Evolutionary conservation across 1,140 invertebrate genomes (phyloP).

Genomic region (Lepidurus packardi): DNA sequence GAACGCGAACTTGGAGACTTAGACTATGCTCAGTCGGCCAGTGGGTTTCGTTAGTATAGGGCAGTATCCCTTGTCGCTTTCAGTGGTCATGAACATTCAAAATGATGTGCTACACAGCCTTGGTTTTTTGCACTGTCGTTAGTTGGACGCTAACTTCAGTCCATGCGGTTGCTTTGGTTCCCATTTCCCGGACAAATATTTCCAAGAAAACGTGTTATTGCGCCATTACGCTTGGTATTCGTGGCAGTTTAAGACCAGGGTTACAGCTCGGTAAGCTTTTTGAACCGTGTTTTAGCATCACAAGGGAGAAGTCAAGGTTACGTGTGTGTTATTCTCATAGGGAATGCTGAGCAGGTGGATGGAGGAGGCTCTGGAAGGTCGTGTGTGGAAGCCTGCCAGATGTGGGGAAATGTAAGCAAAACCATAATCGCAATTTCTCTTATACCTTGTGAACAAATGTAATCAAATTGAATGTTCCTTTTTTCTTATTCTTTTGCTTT

Average conservation of each 20-base stretch:
- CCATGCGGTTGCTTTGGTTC: not conserved
- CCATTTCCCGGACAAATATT: not conserved
- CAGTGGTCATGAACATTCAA: conserved; percentile 11
- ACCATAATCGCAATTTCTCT: not conserved
- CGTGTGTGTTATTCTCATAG: not conserved
- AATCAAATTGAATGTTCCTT: not conserved
- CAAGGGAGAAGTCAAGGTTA: not conserved
- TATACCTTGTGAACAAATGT: not conserved
- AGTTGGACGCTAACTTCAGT: not conserved
- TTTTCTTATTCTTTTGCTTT: not conserved
- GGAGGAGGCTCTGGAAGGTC: not conserved
- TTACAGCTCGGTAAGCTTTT: not conserved
- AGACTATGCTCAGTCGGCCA: not conserved
- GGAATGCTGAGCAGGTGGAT: not conserved
- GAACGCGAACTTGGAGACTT: not conserved
- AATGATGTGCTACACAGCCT: not conserved
- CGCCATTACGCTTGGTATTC: not conserved
- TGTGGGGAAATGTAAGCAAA: not conserved
- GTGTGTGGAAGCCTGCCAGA: not conserved
- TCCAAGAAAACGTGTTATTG: not conserved
- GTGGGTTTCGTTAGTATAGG: not conserved
- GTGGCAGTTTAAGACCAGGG: not conserved
- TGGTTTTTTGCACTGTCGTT: conserved; percentile 9
- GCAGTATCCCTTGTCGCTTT: not conserved
- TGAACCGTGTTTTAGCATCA: not conserved